These are phyloP conservation scores for Corythoichthys haematopterus DNA, from an alignment of 2,113 vertebrate species.

Conservation along the genomic window DNA sequence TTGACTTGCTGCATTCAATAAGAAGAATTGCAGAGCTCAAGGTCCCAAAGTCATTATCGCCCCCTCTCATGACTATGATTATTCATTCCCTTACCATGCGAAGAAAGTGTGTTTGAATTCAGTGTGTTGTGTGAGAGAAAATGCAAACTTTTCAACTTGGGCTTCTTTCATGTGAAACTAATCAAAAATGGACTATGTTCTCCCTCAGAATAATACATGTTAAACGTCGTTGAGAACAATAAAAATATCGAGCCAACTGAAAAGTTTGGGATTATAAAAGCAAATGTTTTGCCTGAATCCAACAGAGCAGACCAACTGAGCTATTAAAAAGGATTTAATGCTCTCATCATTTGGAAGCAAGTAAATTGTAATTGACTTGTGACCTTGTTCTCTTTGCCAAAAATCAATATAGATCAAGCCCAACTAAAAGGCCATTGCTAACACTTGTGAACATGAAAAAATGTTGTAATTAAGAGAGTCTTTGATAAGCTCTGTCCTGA, in stretches of 20 bases:
- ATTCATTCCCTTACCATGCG: not conserved
- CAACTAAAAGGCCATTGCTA: conserved; percentile 48
- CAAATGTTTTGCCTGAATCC: not conserved
- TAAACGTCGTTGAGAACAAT: not conserved
- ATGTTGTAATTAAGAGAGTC: conserved; percentile 17
- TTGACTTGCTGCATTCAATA: not conserved
- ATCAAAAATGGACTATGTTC: not conserved
- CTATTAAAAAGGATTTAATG: conserved; percentile 36
- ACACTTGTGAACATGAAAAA: conserved; percentile 31
- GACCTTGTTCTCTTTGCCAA: conserved; percentile 45
- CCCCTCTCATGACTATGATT: not conserved
- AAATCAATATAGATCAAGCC: conserved; percentile 56
- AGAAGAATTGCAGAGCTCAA: not conserved
- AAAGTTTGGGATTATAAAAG: not conserved
- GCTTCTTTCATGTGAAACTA: not conserved
- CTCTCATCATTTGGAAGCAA: conserved; percentile 30
- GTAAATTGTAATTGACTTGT: conserved; percentile 48
- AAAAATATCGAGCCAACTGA: not conserved
- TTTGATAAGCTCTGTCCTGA: conserved; percentile 8
- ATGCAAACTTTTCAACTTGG: not conserved
- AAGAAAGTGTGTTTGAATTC: not conserved
- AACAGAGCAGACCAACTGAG: conserved; percentile 2
- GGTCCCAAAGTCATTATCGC: not conserved
- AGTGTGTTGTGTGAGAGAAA: not conserved
- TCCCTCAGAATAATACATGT: not conserved